Conservation (phyloP, 2,888 invertebrate genomes). For the Acrobasis repandana region DNA sequence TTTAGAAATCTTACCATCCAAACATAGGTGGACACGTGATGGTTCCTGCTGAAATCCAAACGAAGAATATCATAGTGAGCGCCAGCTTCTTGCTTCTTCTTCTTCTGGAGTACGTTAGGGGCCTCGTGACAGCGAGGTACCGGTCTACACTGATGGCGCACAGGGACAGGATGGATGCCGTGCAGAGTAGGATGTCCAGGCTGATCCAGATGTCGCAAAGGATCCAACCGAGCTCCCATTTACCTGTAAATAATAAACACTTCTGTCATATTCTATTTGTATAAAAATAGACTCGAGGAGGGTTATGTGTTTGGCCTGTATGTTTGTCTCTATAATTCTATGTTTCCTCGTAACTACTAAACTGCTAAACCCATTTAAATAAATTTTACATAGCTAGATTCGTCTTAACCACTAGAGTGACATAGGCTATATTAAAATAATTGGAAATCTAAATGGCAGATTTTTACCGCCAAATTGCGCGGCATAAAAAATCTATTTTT, state of each 20-base stretch:
- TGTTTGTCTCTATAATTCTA: too few species aligned
- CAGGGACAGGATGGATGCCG: conserved; percentile 95
- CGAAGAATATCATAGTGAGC: conserved; percentile 92
- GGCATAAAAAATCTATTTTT: too few species aligned
- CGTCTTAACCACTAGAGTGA: too few species aligned
- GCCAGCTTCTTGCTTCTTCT: conserved; percentile 93
- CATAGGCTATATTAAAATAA: too few species aligned
- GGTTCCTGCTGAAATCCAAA: conserved; percentile 94
- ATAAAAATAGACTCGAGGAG: too few species aligned
- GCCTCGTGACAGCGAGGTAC: conserved; percentile 96
- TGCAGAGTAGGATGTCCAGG: conserved; percentile 95
- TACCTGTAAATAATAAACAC: conserved; percentile 71
- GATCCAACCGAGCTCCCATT: conserved; percentile 95
- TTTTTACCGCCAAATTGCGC: too few species aligned
- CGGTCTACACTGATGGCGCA: conserved; percentile 96
- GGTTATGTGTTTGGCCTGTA: too few species aligned
- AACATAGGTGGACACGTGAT: conserved; percentile 97
- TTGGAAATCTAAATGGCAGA: too few species aligned
- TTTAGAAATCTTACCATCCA: conserved; percentile 87
- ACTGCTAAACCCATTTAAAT: too few species aligned
- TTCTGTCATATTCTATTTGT: not conserved
- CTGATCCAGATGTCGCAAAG: conserved; percentile 96
- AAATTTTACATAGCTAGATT: too few species aligned
- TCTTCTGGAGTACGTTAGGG: conserved; percentile 94
- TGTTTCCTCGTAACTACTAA: too few species aligned